Evolutionary conservation across 2,113 vertebrate species (phyloP), one percentile per base, ranked within the genome.

Genomic region (Cyanoderma ruficeps): DNA sequence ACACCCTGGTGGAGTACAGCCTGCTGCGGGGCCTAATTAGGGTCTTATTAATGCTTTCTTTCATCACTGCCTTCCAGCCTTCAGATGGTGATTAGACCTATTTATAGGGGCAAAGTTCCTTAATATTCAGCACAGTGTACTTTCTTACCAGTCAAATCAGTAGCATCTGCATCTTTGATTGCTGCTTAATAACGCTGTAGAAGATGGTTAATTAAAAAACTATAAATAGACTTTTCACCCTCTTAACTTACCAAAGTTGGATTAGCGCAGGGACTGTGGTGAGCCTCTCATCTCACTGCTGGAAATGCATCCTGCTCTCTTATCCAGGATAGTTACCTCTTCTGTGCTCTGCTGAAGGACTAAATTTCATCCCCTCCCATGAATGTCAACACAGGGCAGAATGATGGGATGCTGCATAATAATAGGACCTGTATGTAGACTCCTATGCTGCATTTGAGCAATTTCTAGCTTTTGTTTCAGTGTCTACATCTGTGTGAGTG

Each of bases 221-320:
- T 97, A 98, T 98, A 98, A 98, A 98, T 98, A 98, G 98, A 93
- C 95, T 97, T 95, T 94, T 94, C 94, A 97, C 91, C 95, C 93
- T 96, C 95, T 97, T 97, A 94, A 94, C 95, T 96, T 61, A 21
- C 22, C 69, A 16, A 92, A 94, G 63, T 55, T 95, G 69, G 9
- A 57, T 95, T 76, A 70, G 59, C 16, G 9, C 3, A 30, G 65
- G 56, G 59, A 63, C 63, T 67, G 46, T 41, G 39, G 37, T 63
- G 53, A 78, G 25, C 47, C 44, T 70, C 47, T 83, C 17, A 0
- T 80, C 39, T 93, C 57, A 7, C 88, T 83, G 76, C 60, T 94
- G 80, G 80, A 78, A 87, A 31, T 55, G 22, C 19, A 52, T 59
- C 69, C 52, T 72, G 35, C 52, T 41, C 3, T 83, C 53, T 37